These are phyloP conservation scores for Syngnathus floridae DNA, from an alignment of 2,113 vertebrate genomes.

Conservation along the genomic window DNA sequence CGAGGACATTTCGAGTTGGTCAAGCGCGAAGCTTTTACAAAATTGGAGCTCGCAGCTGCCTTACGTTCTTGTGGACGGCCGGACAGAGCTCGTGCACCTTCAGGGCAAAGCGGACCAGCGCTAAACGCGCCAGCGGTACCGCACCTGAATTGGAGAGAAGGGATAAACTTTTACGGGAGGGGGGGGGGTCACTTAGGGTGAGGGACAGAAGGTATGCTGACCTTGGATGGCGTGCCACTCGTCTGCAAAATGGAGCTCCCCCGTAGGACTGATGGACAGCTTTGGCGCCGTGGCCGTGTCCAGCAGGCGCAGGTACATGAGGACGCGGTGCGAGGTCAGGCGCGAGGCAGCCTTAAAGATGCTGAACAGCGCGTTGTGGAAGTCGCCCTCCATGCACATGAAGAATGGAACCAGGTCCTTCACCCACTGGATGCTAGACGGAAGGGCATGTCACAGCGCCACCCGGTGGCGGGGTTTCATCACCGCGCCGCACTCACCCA, in stretches of 20 bases:
- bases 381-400: constrained; percentile 54
- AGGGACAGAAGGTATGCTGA: constrained; percentile 9
- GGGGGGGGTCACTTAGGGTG: neutral
- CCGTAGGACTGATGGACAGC: neutral
- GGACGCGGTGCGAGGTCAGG: constrained; percentile 47
- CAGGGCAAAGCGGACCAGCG: constrained; percentile 63
- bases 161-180: neutral
- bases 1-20: too few species aligned
- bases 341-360: constrained; percentile 44
- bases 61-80: too few species aligned
- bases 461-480: too few species aligned
- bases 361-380: constrained; percentile 8
- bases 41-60: too few species aligned
- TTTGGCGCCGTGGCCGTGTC: constrained; percentile 47
- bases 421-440: constrained; percentile 32
- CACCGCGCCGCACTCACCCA: constrained; percentile 45
- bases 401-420: constrained; percentile 57
- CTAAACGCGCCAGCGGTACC: constrained; percentile 30
- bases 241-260: constrained; percentile 19
- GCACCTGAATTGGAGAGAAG: constrained; percentile 24
- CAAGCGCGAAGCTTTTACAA: too few species aligned
- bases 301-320: constrained; percentile 59
- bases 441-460: neutral
- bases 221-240: constrained; percentile 56
- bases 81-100: constrained; percentile 12